These are phyloP conservation scores for Ceuthmochares aereus DNA, from an alignment of 2,113 vertebrate genomes.

Conservation along the genomic window DNA sequence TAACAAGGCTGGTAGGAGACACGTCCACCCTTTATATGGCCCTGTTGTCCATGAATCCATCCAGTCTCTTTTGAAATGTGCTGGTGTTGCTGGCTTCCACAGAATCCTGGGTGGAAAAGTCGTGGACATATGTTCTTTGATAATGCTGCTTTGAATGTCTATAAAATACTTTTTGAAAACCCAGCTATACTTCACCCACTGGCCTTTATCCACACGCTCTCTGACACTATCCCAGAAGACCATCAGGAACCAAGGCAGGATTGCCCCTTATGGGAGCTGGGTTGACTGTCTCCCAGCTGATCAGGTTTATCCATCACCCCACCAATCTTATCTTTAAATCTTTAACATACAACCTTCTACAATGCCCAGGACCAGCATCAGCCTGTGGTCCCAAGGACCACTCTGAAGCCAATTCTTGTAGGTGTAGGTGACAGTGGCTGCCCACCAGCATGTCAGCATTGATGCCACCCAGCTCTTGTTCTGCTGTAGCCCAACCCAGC, in stretches of 20 bases:
- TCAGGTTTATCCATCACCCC: neutral
- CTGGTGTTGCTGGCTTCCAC: neutral
- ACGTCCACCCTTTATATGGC: accelerated
- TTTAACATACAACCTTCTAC: neutral
- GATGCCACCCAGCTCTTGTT: accelerated
- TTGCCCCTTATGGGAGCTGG: neutral
- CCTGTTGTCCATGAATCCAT: neutral
- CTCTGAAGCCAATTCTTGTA: accelerated
- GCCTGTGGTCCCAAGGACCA: neutral
- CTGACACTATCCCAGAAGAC: neutral
- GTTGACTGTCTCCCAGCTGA: neutral
- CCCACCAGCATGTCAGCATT: accelerated
- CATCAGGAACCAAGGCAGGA: neutral
- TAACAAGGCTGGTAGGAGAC: neutral
- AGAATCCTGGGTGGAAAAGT: neutral
- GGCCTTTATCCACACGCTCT: neutral
- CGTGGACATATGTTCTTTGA: neutral
- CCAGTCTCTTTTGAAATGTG: neutral
- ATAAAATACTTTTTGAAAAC: neutral
- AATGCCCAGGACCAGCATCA: neutral
- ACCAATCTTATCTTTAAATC: neutral
- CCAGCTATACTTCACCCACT: neutral
- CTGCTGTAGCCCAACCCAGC: neutral
- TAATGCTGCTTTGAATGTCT: neutral
- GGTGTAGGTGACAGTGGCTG: accelerated